Base-by-base conservation (phyloP, 1,140 invertebrate species). In the Brachystomella parvula region DNA sequence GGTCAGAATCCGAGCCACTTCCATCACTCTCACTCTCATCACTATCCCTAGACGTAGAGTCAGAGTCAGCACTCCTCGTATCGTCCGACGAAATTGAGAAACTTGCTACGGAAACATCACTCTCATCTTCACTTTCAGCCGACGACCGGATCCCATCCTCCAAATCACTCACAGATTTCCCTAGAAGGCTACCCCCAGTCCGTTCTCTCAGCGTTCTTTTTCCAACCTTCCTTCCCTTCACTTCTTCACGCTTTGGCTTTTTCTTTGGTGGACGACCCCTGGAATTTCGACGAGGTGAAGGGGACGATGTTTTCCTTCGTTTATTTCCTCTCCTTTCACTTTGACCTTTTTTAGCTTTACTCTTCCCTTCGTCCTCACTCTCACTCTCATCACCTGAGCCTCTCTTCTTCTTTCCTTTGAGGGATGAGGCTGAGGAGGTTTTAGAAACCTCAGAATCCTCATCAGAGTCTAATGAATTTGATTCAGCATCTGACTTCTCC, bases 41-140 rank as follows among this genome's bases (percentile, higher is more conserved):
- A 60, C 29, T 32, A 26, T 12, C 29, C n/a, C n/a, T n/a, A 9
- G 26, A 9, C 17, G 58, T 30, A 3, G 58, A 30, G 24, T 31
- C 58, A 9, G 58, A 60, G 26, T 60, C 12, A 9, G 29, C 12
- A 32, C 58, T 60, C 19, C 49, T 12, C 3, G n/a, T 30, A 33
- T 47, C 39, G 19, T 64, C 32, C 39, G 30, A 39, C 26, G 81
- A 80, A n/a, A 60, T 60, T 24, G 58, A 60, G 30, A 32, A 60
- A 29, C 58, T 60, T 35, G 32, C 58, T 19, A 32, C 33, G 6
- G 29, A 30, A 6, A 32, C 58, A 19, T 30, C 29, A 60, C 33
- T 35, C 19, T 60, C 58, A 26, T 28, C 81, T 80, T 74, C 80
- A 75, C 71, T 82, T 47, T n/a, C 21, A 60, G n/a, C 58, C 56